Evolutionary conservation across 2,113 vertebrate genomes (phyloP).

Genomic region (Gymnobelideus leadbeateri): DNA sequence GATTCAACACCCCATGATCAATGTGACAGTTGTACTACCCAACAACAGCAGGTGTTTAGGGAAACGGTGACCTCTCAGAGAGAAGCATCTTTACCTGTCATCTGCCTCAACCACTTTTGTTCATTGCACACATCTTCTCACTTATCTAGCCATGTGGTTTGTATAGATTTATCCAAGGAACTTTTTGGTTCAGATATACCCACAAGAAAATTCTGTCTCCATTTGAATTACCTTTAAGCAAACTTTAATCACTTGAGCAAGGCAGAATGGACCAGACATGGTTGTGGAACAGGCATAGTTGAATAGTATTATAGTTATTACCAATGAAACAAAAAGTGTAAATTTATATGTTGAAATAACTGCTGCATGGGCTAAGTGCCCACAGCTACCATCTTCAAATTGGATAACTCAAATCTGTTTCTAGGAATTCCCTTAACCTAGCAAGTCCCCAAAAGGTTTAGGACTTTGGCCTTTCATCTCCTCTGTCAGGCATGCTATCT

Average conservation of each 20-base stretch:
- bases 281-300: background rate
- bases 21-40: background rate
- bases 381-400: background rate
- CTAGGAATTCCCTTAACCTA: background rate
- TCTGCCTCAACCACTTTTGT: background rate
- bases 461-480: background rate
- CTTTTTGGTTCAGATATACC: background rate
- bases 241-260: background rate
- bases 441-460: background rate
- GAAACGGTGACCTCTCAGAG: too few species aligned
- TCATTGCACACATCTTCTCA: too few species aligned
- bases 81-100: background rate
- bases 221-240: background rate
- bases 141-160: background rate
- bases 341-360: background rate
- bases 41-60: background rate
- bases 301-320: background rate
- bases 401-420: background rate
- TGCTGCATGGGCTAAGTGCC: background rate
- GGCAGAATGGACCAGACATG: background rate
- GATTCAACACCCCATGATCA: background rate
- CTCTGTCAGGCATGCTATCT: background rate
- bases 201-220: background rate
- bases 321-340: background rate
- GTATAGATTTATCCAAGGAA: background rate